Percentiles rank a stretch among this genome's conserved stretches.
phyloP scores from a whole-genome alignment of 2,113 vertebrate species.

The Noctilio leporinus region DNA sequence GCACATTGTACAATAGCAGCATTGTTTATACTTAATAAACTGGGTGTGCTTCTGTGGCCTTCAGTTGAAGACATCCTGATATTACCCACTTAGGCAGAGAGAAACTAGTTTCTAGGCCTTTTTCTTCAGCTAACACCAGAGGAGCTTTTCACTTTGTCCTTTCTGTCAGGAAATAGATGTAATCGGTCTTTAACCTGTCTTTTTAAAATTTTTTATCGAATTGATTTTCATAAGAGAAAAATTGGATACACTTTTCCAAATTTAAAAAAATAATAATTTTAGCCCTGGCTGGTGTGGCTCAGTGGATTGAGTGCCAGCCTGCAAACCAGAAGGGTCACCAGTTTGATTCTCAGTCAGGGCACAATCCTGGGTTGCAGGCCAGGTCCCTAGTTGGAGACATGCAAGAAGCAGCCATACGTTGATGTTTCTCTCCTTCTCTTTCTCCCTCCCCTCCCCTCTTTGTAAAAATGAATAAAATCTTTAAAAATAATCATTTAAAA shows the following conservation, averaged over 20 bases:
- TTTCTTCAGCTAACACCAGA: not conserved
- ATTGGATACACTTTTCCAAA: not conserved
- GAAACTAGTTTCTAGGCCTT: not conserved
- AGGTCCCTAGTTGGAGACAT: too few species aligned
- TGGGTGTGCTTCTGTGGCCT: not conserved
- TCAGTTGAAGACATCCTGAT: not conserved
- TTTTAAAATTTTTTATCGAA: not conserved
- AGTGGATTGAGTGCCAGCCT: too few species aligned
- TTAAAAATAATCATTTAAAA: not conserved
- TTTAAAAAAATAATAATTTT: not conserved
- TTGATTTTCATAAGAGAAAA: conserved; percentile 8
- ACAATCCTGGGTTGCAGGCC: too few species aligned
- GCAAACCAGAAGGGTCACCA: too few species aligned
- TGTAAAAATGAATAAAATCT: too few species aligned
- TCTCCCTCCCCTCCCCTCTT: too few species aligned
- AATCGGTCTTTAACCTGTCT: not conserved
- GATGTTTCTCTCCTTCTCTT: too few species aligned
- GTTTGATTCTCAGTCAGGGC: too few species aligned
- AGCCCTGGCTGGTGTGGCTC: too few species aligned
- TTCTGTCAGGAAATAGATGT: not conserved
- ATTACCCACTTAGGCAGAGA: not conserved
- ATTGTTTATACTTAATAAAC: not conserved
- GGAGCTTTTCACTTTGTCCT: not conserved
- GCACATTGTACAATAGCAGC: not conserved
- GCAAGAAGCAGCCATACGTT: too few species aligned